Evolutionary conservation across 2,888 invertebrate genomes (phyloP).

Genomic region (Papilio gigon): DNA sequence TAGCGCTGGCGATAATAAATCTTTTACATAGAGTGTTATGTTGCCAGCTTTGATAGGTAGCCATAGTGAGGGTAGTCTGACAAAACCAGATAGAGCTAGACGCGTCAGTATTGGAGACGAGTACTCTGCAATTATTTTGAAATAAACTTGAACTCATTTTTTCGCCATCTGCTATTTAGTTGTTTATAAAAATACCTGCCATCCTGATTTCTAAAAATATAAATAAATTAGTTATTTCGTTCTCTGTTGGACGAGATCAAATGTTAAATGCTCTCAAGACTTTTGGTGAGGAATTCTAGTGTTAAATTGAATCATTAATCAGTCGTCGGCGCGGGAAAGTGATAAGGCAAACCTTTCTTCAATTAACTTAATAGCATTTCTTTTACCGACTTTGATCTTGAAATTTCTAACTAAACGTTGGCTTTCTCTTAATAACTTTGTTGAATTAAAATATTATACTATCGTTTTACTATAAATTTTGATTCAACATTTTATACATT

Average conservation of each 20-base stretch:
- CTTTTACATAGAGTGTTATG: too few species aligned
- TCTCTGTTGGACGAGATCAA: not conserved
- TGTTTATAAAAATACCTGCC: too few species aligned
- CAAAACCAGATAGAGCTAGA: too few species aligned
- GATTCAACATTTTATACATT: not conserved
- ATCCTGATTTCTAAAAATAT: too few species aligned
- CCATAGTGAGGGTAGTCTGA: too few species aligned
- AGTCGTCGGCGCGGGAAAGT: constrained; percentile 73
- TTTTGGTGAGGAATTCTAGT: constrained; percentile 61
- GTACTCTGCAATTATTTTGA: too few species aligned
- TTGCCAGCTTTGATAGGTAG: too few species aligned
- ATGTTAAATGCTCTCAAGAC: constrained; percentile 14
- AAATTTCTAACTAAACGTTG: constrained; percentile 34
- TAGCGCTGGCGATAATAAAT: too few species aligned
- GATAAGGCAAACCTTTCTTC: constrained; percentile 74
- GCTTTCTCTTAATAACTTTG: constrained; percentile 6
- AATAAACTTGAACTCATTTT: too few species aligned
- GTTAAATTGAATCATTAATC: constrained; percentile 79
- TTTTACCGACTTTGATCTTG: constrained; percentile 57
- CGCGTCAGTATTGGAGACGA: too few species aligned
- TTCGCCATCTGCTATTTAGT: too few species aligned
- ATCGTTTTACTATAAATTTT: not conserved
- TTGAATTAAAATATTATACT: not conserved
- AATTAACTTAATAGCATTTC: constrained; percentile 79
- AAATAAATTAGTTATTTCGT: too few species aligned